A percentile compares a stretch with the other conserved stretches of the same genome.
Conservation (phyloP, 2,888 invertebrate species). For the Anticlea derivata region DNA sequence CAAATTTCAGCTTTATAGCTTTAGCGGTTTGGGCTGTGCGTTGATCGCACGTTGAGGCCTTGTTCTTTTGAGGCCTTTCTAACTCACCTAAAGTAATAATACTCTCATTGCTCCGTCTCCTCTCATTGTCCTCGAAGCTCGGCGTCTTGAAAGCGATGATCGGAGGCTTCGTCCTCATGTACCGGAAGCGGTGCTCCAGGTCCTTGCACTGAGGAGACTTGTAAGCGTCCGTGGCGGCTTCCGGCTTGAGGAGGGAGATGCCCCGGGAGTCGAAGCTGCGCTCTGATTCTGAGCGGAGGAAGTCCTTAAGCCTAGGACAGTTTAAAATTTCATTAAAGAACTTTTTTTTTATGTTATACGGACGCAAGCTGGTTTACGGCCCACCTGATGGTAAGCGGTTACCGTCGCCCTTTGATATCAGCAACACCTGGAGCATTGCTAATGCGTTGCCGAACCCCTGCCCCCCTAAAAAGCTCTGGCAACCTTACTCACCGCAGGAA, state of each 20-base stretch:
- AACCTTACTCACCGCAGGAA: too few species aligned
- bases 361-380: too few species aligned
- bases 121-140: constrained; percentile 88
- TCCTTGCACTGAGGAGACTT: constrained; percentile 91
- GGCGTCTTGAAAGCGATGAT: constrained; percentile 95
- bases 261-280: constrained; percentile 86
- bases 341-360: too few species aligned
- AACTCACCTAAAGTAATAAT: constrained; percentile 79
- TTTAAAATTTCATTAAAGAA: neutral
- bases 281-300: constrained; percentile 91
- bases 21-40: too few species aligned
- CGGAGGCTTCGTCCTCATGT: constrained; percentile 94
- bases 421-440: too few species aligned
- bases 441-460: too few species aligned
- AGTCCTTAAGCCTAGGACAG: constrained; percentile 85
- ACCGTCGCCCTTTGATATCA: too few species aligned
- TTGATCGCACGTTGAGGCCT: too few species aligned
- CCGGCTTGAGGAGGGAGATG: constrained; percentile 83
- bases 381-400: too few species aligned
- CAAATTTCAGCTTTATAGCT: too few species aligned
- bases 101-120: constrained; percentile 81
- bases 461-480: too few species aligned
- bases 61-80: too few species aligned
- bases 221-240: constrained; percentile 86
- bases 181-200: constrained; percentile 93